Percentiles rank a stretch among this genome's conserved stretches.
Conservation (phyloP, 2,797 vertebrate genomes). For the Danio choprae region DNA sequence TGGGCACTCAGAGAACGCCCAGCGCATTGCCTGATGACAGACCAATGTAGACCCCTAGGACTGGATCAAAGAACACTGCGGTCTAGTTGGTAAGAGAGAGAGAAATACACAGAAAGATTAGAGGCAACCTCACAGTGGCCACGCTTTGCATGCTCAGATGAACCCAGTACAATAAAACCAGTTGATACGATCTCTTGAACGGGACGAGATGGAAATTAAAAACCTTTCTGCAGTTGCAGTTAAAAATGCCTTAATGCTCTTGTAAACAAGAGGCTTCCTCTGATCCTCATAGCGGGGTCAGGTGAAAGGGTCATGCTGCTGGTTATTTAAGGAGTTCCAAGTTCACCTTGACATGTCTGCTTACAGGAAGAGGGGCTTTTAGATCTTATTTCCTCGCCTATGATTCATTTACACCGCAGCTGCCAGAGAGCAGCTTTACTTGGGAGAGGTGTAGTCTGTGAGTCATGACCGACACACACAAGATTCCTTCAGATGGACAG, state of each 20-base stretch:
- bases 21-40: conserved; percentile 65
- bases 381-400: conserved; percentile 78
- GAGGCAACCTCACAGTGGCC: conserved; percentile 27
- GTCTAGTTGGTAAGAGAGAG: conserved; percentile 19
- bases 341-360: conserved; percentile 83
- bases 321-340: conserved; percentile 81
- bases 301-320: conserved; percentile 63
- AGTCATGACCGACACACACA: conserved; percentile 42
- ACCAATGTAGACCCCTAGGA: conserved; percentile 54
- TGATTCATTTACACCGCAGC: conserved; percentile 79
- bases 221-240: conserved; percentile 51
- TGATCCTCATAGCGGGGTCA: conserved; percentile 60
- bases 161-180: conserved; percentile 55
- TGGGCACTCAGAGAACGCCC: conserved; percentile 61
- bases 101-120: conserved; percentile 42
- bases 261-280: conserved; percentile 72
- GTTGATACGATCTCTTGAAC: conserved; percentile 48
- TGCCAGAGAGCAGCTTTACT: conserved; percentile 73
- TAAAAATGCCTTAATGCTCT: conserved; percentile 62
- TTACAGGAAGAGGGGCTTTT: conserved; percentile 79
- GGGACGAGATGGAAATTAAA: conserved; percentile 27
- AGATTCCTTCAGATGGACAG: conserved; percentile 42
- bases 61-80: conserved; percentile 59
- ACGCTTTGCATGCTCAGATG: conserved; percentile 46
- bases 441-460: conserved; percentile 56